Conservation (phyloP, 2,113 vertebrate genomes). For the Paramisgurnus dabryanus region DNA sequence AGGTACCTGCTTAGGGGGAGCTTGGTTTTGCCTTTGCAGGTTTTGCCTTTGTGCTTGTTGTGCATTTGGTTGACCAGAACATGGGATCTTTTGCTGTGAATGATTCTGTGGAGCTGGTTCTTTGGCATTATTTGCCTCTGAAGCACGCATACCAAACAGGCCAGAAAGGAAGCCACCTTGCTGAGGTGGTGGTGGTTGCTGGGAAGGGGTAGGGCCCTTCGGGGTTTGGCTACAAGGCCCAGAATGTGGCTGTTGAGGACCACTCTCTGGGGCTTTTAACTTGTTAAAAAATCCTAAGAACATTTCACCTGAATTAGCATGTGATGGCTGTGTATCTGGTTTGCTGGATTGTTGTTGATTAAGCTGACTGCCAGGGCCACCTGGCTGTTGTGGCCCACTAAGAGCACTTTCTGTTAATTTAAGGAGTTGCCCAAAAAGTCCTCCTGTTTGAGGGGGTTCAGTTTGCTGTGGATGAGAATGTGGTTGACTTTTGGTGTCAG, state of each 20-base stretch:
- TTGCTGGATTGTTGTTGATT: constrained; percentile 50
- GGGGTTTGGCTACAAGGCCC: constrained; percentile 36
- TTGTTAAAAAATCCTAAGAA: constrained; percentile 72
- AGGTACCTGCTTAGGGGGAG: constrained; percentile 60
- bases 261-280: constrained; percentile 61
- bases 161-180: constrained; percentile 71
- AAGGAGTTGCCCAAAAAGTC: constrained; percentile 66
- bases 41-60: constrained; percentile 61
- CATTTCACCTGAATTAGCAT: constrained; percentile 50
- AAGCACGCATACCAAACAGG: constrained; percentile 75
- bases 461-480: constrained; percentile 49
- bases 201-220: constrained; percentile 45
- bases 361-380: constrained; percentile 43
- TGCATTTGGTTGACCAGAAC: constrained; percentile 49
- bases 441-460: constrained; percentile 54
- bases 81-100: constrained; percentile 46
- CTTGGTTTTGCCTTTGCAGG: constrained; percentile 62
- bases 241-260: constrained; percentile 50
- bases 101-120: constrained; percentile 39
- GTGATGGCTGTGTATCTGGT: constrained; percentile 38
- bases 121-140: constrained; percentile 62
- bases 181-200: constrained; percentile 56
- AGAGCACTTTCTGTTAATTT: constrained; percentile 58
- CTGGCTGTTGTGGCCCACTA: constrained; percentile 50
- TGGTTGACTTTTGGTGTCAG: constrained; percentile 34